Evolutionary conservation across 2,113 vertebrate species (phyloP), one percentile per base, ranked within the genome.

Genomic region (Aspiorhynchus laticeps): DNA sequence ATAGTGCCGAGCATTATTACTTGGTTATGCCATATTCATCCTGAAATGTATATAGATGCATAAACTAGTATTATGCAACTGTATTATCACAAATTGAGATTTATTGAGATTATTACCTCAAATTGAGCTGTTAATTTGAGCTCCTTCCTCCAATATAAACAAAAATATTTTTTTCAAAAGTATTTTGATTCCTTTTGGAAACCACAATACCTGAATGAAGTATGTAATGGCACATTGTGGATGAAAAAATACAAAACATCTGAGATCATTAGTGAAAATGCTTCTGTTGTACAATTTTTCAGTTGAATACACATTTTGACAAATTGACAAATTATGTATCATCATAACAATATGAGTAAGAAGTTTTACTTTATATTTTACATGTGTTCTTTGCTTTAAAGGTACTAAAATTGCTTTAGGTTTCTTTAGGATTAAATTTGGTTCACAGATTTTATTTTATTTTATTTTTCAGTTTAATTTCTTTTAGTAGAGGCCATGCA

Each of bases 21-120:
- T 53, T 78, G 26, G 14, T 78, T 33, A 78, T 31, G 17, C 19
- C 46, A 53, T 33, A 78, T 77, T 77, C 46, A 4, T 53, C 1
- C 74, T 46, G 41, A 53, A 31, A 10, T 78, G 4, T 41, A 38
- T 73, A 24, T 17, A 17, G 75, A 31, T 53, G 43, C 9, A 78
- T 78, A 48, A 31, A 26, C 38, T 75, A 53, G 17, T 10, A 51
- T 78, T 31, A 78, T 78, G 26, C 43, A 11, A 78, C 75, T 76
- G 26, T n/a, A 74, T 74, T 74, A 74, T 3, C 26, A 53, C 75
- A 51, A 77, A 31, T 77, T 26, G 26, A 51, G 43, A 12, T 76
- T 19, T 53, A 53, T 2, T 53, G 51, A 53, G 51, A 53, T 76
- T 14, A 74, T 43, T 73, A 73, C 5, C 41, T 8, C 41, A 48